These are phyloP conservation scores for Netelia inedita DNA, from an alignment of 2,888 invertebrate genomes.

Conservation along the genomic window DNA sequence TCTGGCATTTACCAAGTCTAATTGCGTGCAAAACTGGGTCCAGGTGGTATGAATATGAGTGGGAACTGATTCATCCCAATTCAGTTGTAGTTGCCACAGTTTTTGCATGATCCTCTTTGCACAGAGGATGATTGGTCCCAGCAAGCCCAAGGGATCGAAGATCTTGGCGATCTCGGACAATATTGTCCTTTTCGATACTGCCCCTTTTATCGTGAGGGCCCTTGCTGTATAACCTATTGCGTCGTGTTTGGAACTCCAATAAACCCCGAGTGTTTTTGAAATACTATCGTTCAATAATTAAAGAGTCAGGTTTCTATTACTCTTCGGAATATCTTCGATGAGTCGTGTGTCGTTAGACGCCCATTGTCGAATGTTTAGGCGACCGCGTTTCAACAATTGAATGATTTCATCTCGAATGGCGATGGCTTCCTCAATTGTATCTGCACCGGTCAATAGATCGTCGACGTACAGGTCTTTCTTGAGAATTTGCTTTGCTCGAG, in stretches of 20 bases:
- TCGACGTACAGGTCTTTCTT: constrained; percentile 63
- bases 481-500: constrained; percentile 61
- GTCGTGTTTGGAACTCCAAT: constrained; percentile 3
- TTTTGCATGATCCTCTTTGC: constrained; percentile 59
- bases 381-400: neutral
- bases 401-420: neutral
- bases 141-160: neutral
- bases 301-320: constrained; percentile 11
- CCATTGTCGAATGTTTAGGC: constrained; percentile 51
- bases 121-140: constrained; percentile 11
- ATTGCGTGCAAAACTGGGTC: constrained; percentile 12
- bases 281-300: neutral
- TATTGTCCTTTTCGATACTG: neutral
- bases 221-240: neutral
- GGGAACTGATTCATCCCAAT: constrained; percentile 63
- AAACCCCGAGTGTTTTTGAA: constrained; percentile 40
- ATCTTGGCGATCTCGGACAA: neutral
- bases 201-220: neutral
- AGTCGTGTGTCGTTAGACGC: constrained; percentile 11
- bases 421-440: neutral
- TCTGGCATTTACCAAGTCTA: constrained; percentile 4
- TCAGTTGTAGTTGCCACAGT: constrained; percentile 37
- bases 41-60: constrained; percentile 35
- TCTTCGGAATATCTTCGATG: neutral
- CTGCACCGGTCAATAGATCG: constrained; percentile 51